Evolutionary conservation across 2,797 vertebrate species (phyloP), one percentile per base, ranked within the genome.

Genomic region (Octomys mimax): DNA sequence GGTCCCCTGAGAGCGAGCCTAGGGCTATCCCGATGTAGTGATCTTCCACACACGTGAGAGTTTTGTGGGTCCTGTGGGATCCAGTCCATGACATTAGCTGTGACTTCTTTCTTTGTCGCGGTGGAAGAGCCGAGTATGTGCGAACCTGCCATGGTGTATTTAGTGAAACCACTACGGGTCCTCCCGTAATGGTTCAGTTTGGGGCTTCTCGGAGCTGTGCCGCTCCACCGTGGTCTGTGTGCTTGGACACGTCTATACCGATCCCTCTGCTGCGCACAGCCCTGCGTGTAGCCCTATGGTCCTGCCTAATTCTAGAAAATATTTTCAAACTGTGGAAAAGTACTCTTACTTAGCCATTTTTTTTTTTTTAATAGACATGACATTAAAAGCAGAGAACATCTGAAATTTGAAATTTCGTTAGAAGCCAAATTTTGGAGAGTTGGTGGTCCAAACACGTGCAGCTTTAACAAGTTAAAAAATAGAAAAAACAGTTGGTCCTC

Each of bases 301-400:
- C 61, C 73, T 77, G 78, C 54, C 16, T 73, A 70, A 82, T 66
- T 92, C 95, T 92, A 61, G 52, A 70, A 95, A 36, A 82, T 83
- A 82, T 49, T 88, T 91, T 77, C 5, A 81, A 49, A 14, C 71
- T 36, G 1, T 73, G 26, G 24, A 73, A 84, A 95, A 70, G 10
- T 49, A 66, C 46, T 89, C 7, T 95, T 95, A 95, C 36, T 66
- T 82, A 64, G 28, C 54, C 91, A 73, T 49, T 49, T 52, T 52
- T 18, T 54, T 54, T 54, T 54, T 18, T 54, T 49, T 49, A 26
- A 86, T 0, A 94, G 26, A 91, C 10, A 11, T 49, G 18, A 92
- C 33, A 73, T 21, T 85, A 73, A 88, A 36, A 64, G 1, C 42
- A 59, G 71, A 92, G 46, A 78, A 66, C 26, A 86, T 75, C 4